Evolutionary conservation across 2,797 vertebrate species (phyloP).

Genomic region (Lateolabrax maculatus): DNA sequence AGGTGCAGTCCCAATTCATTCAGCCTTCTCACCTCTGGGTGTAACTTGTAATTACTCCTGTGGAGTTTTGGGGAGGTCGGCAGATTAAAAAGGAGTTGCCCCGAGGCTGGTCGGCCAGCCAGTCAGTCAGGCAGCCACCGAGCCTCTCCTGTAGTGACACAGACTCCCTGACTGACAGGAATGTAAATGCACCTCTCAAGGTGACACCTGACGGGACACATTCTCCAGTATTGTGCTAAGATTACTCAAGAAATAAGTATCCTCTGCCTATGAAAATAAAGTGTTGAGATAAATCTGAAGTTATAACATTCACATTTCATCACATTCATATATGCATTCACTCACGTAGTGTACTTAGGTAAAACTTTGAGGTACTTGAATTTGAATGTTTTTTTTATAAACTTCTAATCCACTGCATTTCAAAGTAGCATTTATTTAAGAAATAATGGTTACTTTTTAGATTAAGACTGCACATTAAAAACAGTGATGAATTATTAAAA

Average conservation of each 20-base stretch:
- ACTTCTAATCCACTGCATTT: neutral
- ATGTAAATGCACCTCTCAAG: slow-evolving; percentile 60
- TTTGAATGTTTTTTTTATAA: too few relatives aligned
- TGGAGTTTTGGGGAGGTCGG: slow-evolving; percentile 54
- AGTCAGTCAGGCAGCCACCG: slow-evolving; percentile 19
- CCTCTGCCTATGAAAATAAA: neutral
- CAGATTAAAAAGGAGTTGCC: slow-evolving; percentile 74
- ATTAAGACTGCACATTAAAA: neutral
- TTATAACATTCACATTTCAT: too few relatives aligned
- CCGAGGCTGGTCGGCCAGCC: slow-evolving; percentile 47
- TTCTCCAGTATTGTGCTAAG: slow-evolving; percentile 9
- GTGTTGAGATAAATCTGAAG: neutral
- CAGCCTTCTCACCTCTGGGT: slow-evolving; percentile 70
- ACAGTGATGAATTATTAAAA: neutral
- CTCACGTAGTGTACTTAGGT: neutral
- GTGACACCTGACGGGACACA: slow-evolving; percentile 53
- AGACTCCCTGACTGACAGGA: slow-evolving; percentile 48
- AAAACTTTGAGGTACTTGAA: neutral
- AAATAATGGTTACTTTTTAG: neutral
- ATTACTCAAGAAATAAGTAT: slow-evolving; percentile 14
- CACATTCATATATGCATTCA: too few relatives aligned
- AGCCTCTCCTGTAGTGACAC: slow-evolving; percentile 46
- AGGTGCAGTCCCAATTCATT: slow-evolving; percentile 56
- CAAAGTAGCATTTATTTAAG: too few relatives aligned
- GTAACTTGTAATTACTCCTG: slow-evolving; percentile 74